A percentile compares a stretch with the other conserved stretches of the same genome.
These are phyloP conservation scores for Terebella lapidaria DNA, from an alignment of 2,888 invertebrate genomes.

Conservation along the genomic window DNA sequence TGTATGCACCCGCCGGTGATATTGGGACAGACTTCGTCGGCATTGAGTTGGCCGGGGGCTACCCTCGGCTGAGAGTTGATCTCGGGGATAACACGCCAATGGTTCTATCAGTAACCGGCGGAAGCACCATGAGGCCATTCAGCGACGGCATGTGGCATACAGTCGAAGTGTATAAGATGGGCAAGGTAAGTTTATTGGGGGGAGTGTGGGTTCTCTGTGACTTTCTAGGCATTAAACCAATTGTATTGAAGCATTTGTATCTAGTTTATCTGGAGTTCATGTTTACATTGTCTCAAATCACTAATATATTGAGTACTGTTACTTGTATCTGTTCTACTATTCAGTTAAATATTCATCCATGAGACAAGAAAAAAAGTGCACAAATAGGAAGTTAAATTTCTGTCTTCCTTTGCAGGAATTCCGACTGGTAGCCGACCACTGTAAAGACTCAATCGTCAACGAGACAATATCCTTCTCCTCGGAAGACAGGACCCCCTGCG, in stretches of 20 bases:
- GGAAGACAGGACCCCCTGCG: constrained; percentile 8
- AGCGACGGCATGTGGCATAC: constrained; percentile 96
- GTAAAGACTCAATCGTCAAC: background rate
- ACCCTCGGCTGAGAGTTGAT: constrained; percentile 84
- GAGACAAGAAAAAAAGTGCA: too few species aligned
- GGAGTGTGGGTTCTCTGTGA: too few species aligned
- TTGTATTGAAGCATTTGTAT: too few species aligned
- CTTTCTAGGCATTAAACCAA: too few species aligned
- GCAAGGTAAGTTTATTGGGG: constrained; percentile 41
- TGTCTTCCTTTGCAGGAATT: constrained; percentile 5
- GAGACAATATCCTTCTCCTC: constrained; percentile 11
- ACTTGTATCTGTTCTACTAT: too few species aligned
- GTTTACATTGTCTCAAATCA: too few species aligned
- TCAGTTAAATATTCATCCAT: too few species aligned
- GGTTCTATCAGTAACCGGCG: constrained; percentile 2
- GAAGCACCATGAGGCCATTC: constrained; percentile 51
- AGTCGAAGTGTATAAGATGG: constrained; percentile 72
- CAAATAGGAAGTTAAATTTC: too few species aligned
- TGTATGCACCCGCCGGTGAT: constrained; percentile 47
- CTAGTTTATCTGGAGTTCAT: too few species aligned
- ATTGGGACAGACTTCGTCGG: constrained; percentile 75
- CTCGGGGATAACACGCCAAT: constrained; percentile 59
- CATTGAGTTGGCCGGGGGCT: constrained; percentile 84
- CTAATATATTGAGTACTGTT: too few species aligned
- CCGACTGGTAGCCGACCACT: constrained; percentile 14